Percentiles rank a stretch among this genome's conserved stretches.
These are phyloP conservation scores for Dryas iulia DNA, from an alignment of 1,140 invertebrate species.

Conservation along the genomic window DNA sequence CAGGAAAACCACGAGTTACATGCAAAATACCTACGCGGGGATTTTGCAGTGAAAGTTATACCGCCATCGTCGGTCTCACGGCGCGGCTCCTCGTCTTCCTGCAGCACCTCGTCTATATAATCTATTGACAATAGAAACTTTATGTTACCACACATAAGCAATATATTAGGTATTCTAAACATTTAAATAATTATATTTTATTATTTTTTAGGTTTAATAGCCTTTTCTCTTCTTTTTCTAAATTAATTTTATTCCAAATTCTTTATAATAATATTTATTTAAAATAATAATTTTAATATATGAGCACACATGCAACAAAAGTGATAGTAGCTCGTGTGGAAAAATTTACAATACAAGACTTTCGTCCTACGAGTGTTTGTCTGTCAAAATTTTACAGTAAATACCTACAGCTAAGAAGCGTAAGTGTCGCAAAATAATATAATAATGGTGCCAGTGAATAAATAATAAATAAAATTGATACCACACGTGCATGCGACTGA, in stretches of 20 bases:
- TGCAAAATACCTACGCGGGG: conserved; percentile 87
- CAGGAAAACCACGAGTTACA: conserved; percentile 48
- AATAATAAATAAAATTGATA: conserved; percentile 40
- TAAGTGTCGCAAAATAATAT: conserved; percentile 20
- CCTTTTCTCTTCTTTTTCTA: too few relatives aligned
- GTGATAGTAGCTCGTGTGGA: conserved; percentile 9
- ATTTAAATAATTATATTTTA: background rate
- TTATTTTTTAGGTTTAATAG: background rate
- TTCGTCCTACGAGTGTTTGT: background rate
- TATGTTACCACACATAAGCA: background rate
- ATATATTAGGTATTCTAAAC: background rate
- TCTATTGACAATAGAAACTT: conserved; percentile 78
- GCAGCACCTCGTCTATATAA: conserved; percentile 90
- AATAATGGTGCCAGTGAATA: conserved; percentile 30
- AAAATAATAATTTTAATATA: background rate
- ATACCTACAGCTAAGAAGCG: conserved; percentile 14
- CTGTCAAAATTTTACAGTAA: background rate
- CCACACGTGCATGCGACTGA: conserved; percentile 78
- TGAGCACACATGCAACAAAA: conserved; percentile 16
- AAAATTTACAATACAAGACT: background rate
- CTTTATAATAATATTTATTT: background rate
- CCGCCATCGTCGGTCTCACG: conserved; percentile 88
- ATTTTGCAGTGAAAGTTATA: conserved; percentile 92
- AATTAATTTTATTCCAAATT: too few relatives aligned
- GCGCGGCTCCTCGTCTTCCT: conserved; percentile 84